Conservation (phyloP, 2,797 vertebrate genomes). For the Eutrigla gurnardus region DNA sequence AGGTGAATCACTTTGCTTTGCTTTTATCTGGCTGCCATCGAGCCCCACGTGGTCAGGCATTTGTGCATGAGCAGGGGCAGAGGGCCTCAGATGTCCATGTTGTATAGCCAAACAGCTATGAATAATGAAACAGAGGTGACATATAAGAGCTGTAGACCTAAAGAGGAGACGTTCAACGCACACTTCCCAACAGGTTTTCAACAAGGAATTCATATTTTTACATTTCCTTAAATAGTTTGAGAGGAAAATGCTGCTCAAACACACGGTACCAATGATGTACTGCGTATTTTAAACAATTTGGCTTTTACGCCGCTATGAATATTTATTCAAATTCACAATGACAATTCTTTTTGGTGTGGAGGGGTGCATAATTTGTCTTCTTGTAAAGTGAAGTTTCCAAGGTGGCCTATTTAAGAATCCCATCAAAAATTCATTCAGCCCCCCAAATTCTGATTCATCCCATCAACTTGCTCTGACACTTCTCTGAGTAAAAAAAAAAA, state of each 20-base stretch:
- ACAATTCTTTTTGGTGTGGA: constrained; percentile 12
- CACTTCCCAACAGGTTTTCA: constrained; percentile 19
- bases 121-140: constrained; percentile 73
- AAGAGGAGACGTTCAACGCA: constrained; percentile 11
- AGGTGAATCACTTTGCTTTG: constrained; percentile 77
- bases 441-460: constrained; percentile 57
- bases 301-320: background rate
- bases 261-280: background rate
- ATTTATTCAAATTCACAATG: constrained; percentile 11
- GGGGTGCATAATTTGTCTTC: background rate
- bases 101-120: constrained; percentile 61
- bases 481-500: constrained; percentile 16
- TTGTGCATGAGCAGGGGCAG: constrained; percentile 50
- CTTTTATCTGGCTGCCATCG: constrained; percentile 66
- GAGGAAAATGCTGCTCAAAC: background rate
- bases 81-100: constrained; percentile 61
- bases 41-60: constrained; percentile 54
- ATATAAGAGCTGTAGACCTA: constrained; percentile 17
- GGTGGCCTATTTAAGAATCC: constrained; percentile 48
- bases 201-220: background rate
- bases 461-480: constrained; percentile 52
- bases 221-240: background rate
- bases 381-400: constrained; percentile 16
- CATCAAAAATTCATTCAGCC: constrained; percentile 44
- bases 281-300: background rate